phyloP scores from a whole-genome alignment of 1,140 invertebrate genomes.

The Semibalanus balanoides region DNA sequence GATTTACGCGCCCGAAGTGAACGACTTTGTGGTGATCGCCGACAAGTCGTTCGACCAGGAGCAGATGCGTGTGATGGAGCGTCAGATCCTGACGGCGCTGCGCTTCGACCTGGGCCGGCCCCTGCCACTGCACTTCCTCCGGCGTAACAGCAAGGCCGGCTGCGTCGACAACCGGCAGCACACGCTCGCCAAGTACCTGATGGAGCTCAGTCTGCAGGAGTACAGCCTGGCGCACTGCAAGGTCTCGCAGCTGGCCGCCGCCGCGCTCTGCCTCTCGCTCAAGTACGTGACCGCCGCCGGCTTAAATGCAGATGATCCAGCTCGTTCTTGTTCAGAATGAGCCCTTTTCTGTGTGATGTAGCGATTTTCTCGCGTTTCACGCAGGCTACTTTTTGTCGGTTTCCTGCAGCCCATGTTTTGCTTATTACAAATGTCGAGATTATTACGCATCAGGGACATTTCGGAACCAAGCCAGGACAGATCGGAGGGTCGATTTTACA shows the following conservation, averaged over 20 bases:
- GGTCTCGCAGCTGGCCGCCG: slow-evolving; percentile 67
- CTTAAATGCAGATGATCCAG: no score
- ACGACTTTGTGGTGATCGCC: slow-evolving; percentile 83
- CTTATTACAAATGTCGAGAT: no score
- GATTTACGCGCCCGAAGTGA: slow-evolving; percentile 71
- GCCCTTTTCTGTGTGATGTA: no score
- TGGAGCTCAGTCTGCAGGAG: slow-evolving; percentile 69
- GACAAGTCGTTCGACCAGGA: slow-evolving; percentile 68
- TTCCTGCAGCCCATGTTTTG: no score
- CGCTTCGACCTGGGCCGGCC: slow-evolving; percentile 72
- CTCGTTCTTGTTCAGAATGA: no score
- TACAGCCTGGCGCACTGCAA: slow-evolving; percentile 62
- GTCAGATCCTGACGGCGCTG: slow-evolving; percentile 53
- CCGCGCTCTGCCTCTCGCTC: slow-evolving; percentile 53
- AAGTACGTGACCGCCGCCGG: slow-evolving; percentile 27
- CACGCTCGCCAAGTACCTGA: slow-evolving; percentile 79
- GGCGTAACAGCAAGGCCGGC: slow-evolving; percentile 47
- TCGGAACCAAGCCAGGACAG: no score
- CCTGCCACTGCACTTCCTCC: slow-evolving; percentile 71
- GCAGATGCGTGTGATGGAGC: slow-evolving; percentile 74
- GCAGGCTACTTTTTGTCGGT: no score
- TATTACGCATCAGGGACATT: no score
- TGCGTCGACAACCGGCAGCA: slow-evolving; percentile 50
- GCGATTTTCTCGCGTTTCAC: no score
- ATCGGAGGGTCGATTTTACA: no score